Evolutionary conservation across 2,888 invertebrate species (phyloP).

Genomic region (Ctenicera cuprea): DNA sequence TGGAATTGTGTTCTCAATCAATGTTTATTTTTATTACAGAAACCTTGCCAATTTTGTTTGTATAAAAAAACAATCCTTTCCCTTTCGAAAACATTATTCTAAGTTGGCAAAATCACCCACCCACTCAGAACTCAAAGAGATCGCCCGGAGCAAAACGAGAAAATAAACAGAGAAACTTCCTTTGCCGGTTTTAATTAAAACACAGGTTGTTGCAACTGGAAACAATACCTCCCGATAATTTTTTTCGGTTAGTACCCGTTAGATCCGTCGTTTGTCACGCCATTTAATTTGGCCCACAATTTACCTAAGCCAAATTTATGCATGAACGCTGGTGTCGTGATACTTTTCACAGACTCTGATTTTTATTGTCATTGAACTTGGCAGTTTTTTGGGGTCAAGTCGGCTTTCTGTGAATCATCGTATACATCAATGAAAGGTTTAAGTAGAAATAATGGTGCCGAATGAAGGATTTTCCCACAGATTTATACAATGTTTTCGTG

Average conservation of each 20-base stretch:
- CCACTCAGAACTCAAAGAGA: no score
- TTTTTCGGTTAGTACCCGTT: conserved; percentile 5
- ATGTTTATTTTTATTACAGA: no score
- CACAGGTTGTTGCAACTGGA: background rate
- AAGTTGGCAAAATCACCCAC: no score
- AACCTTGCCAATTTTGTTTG: no score
- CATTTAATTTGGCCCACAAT: conserved; percentile 8
- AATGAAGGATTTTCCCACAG: background rate
- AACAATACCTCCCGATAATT: background rate
- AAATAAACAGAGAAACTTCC: no score
- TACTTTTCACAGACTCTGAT: conserved; percentile 16
- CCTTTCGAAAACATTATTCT: no score
- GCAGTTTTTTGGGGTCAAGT: conserved; percentile 33
- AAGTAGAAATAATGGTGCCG: conserved; percentile 6
- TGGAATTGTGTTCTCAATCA: no score
- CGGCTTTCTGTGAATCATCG: background rate
- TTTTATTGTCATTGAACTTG: conserved; percentile 43
- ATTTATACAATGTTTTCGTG: no score
- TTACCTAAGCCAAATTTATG: conserved; percentile 28
- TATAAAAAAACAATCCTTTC: no score
- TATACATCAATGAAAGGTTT: conserved; percentile 1
- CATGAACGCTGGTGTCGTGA: conserved; percentile 27
- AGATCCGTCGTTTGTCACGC: background rate
- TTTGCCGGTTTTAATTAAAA: no score
- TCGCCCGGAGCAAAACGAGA: no score